Conservation (phyloP, 2,113 vertebrate species). For the Solenodon paradoxus region DNA sequence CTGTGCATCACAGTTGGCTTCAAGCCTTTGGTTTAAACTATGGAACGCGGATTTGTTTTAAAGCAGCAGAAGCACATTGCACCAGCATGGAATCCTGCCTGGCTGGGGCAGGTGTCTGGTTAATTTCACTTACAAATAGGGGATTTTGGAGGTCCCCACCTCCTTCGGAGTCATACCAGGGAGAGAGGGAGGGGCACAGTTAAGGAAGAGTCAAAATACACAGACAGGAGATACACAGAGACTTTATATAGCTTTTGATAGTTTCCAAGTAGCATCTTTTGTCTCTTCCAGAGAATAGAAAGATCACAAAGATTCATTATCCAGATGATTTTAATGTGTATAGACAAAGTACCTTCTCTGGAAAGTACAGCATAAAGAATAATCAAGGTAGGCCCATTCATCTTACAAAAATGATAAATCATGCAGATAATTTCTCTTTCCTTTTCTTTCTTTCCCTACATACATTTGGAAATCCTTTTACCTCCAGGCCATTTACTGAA, state of each 20-base stretch:
- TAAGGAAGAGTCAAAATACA: background rate
- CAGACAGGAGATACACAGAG: background rate
- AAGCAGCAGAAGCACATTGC: background rate
- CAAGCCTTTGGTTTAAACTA: background rate
- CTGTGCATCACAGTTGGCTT: constrained; percentile 57
- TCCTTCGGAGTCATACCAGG: background rate
- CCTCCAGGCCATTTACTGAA: background rate
- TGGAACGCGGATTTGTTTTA: background rate
- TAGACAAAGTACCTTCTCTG: background rate
- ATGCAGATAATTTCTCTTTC: background rate
- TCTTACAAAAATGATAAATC: background rate
- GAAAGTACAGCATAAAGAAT: background rate
- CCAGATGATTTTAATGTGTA: background rate
- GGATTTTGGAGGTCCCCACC: background rate
- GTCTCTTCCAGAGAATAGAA: background rate
- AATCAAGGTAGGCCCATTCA: background rate
- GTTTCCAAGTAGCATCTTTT: background rate
- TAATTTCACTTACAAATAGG: constrained; percentile 17
- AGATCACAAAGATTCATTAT: background rate
- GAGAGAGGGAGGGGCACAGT: background rate
- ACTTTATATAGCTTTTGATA: background rate
- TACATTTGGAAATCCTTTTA: background rate
- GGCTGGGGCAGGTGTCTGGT: background rate
- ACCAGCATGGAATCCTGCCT: background rate
- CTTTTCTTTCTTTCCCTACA: background rate